A percentile compares a stretch with the other conserved stretches of the same genome.
These are phyloP conservation scores for Larimichthys polyactis DNA, from an alignment of 2,113 vertebrate species.

Conservation along the genomic window DNA sequence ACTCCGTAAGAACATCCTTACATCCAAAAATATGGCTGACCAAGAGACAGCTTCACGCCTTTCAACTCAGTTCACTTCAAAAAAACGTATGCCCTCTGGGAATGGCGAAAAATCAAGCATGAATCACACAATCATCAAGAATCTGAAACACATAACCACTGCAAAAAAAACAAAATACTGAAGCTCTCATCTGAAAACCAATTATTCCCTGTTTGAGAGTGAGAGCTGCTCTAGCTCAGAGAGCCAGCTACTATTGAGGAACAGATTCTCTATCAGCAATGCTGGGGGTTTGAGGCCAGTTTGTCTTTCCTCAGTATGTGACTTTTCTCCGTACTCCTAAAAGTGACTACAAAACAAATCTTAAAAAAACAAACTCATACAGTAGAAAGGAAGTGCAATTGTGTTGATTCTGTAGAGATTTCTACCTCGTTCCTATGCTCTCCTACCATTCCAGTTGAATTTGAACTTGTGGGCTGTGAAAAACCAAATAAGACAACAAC, in stretches of 20 bases:
- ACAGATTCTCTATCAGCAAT: background rate
- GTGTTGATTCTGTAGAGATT: no score
- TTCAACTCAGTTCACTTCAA: background rate
- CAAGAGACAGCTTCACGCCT: background rate
- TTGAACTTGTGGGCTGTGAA: no score
- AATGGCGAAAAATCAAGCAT: background rate
- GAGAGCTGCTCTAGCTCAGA: background rate
- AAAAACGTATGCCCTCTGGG: constrained; percentile 7
- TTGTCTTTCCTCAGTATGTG: background rate
- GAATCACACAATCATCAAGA: background rate
- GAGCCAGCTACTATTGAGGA: background rate
- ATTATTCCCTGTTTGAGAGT: background rate
- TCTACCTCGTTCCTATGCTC: no score
- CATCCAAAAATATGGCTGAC: constrained; percentile 1
- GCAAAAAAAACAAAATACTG: background rate
- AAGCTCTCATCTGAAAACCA: background rate
- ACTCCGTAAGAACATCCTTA: background rate
- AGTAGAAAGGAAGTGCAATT: no score
- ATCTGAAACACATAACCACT: background rate
- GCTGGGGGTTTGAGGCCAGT: background rate
- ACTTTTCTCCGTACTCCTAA: background rate
- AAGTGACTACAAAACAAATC: background rate
- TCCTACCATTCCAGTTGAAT: no score
- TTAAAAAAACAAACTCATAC: no score
- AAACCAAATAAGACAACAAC: no score